Evolutionary conservation across 2,797 vertebrate genomes (phyloP).

Genomic region (Cyprinella venusta): DNA sequence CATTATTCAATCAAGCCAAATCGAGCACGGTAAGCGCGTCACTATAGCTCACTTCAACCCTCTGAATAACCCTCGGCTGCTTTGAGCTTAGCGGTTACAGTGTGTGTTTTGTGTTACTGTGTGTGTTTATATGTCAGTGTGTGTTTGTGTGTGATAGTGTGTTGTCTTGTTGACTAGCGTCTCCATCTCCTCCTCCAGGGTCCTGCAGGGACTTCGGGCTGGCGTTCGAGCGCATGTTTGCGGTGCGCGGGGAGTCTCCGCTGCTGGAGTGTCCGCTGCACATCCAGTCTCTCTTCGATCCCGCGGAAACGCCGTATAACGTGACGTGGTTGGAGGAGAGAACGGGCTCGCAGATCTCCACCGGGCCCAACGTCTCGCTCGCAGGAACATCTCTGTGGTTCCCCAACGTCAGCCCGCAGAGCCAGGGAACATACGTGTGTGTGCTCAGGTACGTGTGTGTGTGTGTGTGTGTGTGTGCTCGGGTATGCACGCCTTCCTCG

Average conservation of each 20-base stretch:
- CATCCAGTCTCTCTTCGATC: not conserved
- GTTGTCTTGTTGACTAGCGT: not conserved
- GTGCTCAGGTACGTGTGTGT: slow-evolving; percentile 43
- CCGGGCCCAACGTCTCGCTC: not conserved
- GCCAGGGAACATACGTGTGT: slow-evolving; percentile 43
- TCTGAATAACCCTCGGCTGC: too few species aligned
- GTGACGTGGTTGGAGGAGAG: slow-evolving; percentile 48
- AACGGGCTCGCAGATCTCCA: not conserved
- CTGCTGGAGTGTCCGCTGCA: slow-evolving; percentile 34
- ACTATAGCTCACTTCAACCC: too few species aligned
- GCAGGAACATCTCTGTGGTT: slow-evolving; percentile 23
- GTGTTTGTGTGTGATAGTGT: too few species aligned
- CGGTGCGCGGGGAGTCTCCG: slow-evolving; percentile 35
- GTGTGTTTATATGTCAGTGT: too few species aligned
- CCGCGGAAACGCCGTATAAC: slow-evolving; percentile 19
- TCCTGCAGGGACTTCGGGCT: not conserved
- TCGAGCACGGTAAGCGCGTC: too few species aligned
- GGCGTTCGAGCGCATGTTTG: slow-evolving; percentile 48
- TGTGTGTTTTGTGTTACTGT: too few species aligned
- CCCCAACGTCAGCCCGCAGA: slow-evolving; percentile 32
- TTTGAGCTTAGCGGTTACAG: too few species aligned
- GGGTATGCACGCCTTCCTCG: slow-evolving; percentile 23
- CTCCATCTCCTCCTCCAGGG: slow-evolving; percentile 12
- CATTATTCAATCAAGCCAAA: too few species aligned
- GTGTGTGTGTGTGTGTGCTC: not conserved